Percentiles rank a stretch among this genome's conserved stretches.
These are phyloP conservation scores for Ictalurus punctatus DNA, from an alignment of 2,113 vertebrate genomes.

Conservation along the genomic window DNA sequence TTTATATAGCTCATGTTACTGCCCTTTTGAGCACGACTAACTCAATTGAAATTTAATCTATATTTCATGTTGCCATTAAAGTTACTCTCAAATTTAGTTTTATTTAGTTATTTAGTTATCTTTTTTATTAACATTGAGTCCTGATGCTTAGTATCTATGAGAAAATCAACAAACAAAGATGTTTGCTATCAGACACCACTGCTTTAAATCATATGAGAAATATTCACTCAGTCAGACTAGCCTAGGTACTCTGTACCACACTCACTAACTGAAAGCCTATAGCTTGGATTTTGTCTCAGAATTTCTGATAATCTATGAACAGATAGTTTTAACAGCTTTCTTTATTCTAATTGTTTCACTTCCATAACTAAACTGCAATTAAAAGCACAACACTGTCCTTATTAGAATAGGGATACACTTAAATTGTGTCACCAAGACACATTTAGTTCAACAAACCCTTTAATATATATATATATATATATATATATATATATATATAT, in stretches of 20 bases:
- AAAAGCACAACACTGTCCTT: not conserved
- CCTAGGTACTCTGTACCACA: not conserved
- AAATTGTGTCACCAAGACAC: not conserved
- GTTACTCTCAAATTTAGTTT: not conserved
- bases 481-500: too few relatives aligned
- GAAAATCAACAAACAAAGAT: not conserved
- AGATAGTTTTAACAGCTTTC: not conserved
- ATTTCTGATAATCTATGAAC: not conserved
- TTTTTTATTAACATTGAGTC: not conserved
- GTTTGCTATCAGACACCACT: not conserved
- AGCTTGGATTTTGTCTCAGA: not conserved
- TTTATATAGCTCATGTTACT: not conserved
- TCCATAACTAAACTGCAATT: not conserved
- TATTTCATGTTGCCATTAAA: not conserved
- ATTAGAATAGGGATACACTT: not conserved
- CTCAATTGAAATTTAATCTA: not conserved
- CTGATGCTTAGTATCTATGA: not conserved
- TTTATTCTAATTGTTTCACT: not conserved
- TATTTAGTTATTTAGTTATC: not conserved
- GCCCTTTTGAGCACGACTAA: not conserved
- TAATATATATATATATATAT: too few relatives aligned
- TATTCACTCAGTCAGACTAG: not conserved
- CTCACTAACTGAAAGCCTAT: not conserved
- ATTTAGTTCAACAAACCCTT: not conserved
- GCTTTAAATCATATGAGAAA: not conserved